Evolutionary conservation across 35 echinoderm and acorn worm species (phyloP), one percentile per base, ranked within the genome.

Genomic region (Antedon bifida): DNA sequence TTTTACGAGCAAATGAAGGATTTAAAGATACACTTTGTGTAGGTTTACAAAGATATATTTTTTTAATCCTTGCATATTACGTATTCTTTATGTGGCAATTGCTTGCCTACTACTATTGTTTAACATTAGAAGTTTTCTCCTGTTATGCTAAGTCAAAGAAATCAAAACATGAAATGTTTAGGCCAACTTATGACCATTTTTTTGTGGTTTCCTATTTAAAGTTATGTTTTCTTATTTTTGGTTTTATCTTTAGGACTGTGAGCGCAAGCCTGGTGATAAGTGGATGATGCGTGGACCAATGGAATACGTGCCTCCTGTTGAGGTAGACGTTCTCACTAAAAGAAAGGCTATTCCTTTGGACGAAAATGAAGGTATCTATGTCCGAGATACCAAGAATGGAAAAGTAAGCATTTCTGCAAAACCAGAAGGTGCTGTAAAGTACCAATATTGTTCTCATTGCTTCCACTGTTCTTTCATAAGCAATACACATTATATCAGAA

Each of bases 341-440:
- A 85, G 95, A 8, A 92, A 90, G 75, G 95, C 95, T 26, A 99
- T 99, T 34, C 95, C 95, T 21, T 88, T 99, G 34, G 95, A 99
- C 90, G 95, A 99, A 78, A 99, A 99, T 51, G 95, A 99, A 74
- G 95, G 95, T 76, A 92, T 99, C 86, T 99, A 99, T 73, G 83
- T 99, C 82, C 83, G 95, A 46, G 95, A 99, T 46, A 99, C 95
- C 32, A 99, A 99, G 86, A 88, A 88, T 19, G 95, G 95, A 85
- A 99, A 99, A 89, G 95, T 99, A 82, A 84, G 89, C 29, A 4
- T 13, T n/a, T n/a, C n/a, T n/a, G n/a, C n/a, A 23, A 0, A 7
- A 1, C 36, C 78, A 35, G 14, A 35, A 19, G n/a, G n/a, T n/a
- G n/a, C n/a, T n/a, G n/a, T n/a, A n/a, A n/a, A n/a, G n/a, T n/a